Evolutionary conservation across 2,113 vertebrate species (phyloP).

Genomic region (Hippocampus abdominalis): DNA sequence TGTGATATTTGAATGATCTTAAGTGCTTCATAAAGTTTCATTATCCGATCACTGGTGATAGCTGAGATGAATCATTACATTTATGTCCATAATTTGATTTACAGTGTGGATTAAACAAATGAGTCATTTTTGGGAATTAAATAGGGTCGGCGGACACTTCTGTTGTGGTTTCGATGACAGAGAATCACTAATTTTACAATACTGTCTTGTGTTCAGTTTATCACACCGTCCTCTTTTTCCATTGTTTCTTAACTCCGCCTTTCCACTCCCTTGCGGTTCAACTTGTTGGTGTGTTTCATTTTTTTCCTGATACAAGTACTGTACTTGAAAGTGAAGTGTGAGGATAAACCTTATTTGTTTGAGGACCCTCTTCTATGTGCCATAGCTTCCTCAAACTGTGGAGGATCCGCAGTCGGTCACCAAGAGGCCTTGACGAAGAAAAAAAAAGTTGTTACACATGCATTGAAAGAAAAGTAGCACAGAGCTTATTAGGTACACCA

Average conservation of each 20-base stretch:
- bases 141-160: neutral
- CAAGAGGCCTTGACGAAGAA: slow-evolving; percentile 57
- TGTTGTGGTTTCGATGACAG: neutral
- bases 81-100: neutral
- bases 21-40: no score
- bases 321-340: neutral
- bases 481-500: neutral
- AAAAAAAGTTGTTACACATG: neutral
- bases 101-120: neutral
- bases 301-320: neutral
- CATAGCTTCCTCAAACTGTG: slow-evolving; percentile 64
- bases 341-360: slow-evolving; percentile 77
- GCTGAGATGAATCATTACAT: neutral
- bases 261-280: neutral
- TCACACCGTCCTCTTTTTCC: neutral
- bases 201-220: neutral
- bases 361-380: slow-evolving; percentile 44
- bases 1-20: no score
- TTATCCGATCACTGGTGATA: neutral
- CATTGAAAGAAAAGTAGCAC: neutral
- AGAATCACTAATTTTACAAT: neutral
- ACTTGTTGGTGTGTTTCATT: neutral
- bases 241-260: neutral
- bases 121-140: neutral
- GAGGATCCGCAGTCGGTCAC: slow-evolving; percentile 66